phyloP scores from a whole-genome alignment of 53 echinoderm and acorn worm species.

The Zoroaster sp. region DNA sequence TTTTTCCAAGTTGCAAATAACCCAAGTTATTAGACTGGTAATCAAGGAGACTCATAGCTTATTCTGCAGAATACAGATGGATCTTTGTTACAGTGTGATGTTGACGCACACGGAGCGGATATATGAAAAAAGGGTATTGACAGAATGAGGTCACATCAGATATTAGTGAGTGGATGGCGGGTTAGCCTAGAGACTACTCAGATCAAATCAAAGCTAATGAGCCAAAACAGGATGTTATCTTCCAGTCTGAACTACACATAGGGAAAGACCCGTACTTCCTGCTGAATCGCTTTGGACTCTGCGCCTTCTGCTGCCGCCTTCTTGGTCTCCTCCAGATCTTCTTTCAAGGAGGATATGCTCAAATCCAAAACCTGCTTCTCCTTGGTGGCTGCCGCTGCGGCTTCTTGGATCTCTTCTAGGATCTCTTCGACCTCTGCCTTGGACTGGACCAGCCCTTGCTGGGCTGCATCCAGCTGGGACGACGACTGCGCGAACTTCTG shows the following conservation, averaged over 20 bases:
- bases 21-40: no score
- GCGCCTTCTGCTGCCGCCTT: neutral
- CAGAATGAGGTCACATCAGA: neutral
- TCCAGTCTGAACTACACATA: neutral
- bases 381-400: neutral
- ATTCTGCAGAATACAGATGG: neutral
- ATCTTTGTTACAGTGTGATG: neutral
- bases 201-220: slow-evolving; percentile 33
- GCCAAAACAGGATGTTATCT: neutral
- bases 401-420: neutral
- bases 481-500: slow-evolving; percentile 6
- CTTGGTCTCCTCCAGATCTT: slow-evolving; percentile 37
- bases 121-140: neutral
- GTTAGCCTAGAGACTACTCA: neutral
- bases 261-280: slow-evolving; percentile 20
- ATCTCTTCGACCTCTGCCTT: neutral
- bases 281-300: neutral
- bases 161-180: neutral
- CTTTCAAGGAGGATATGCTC: neutral
- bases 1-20: no score
- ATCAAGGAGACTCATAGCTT: neutral
- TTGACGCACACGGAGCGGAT: neutral
- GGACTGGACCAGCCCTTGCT: slow-evolving; percentile 55
- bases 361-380: neutral
- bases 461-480: slow-evolving; percentile 6